Conservation (phyloP, 2,113 vertebrate species). For the Heterotis niloticus region DNA sequence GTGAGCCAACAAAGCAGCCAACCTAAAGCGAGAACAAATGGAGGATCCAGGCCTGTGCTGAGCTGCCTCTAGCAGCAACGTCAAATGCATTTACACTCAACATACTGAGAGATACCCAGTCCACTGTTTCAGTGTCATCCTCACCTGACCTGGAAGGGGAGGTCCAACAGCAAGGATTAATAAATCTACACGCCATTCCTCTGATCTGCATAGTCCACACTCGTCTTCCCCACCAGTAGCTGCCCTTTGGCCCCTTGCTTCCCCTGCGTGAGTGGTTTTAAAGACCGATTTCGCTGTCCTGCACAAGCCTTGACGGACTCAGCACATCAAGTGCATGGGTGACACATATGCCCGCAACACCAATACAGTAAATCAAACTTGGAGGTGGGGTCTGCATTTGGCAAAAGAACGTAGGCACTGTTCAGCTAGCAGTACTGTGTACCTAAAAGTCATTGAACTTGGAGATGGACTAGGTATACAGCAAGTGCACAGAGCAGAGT, state of each 20-base stretch:
- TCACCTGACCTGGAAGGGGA: not conserved
- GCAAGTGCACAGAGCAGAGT: too few species aligned
- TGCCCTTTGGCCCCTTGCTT: conserved; percentile 1
- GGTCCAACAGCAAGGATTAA: conserved; percentile 19
- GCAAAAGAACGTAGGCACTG: not conserved
- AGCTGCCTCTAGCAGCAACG: too few species aligned
- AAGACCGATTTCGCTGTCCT: not conserved
- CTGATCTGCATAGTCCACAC: not conserved
- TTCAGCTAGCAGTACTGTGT: not conserved
- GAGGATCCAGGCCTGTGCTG: too few species aligned
- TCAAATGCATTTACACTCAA: too few species aligned
- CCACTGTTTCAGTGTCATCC: not conserved
- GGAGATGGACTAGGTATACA: too few species aligned
- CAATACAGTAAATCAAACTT: not conserved
- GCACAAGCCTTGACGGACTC: not conserved
- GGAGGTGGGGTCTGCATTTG: not conserved
- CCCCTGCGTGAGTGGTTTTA: not conserved
- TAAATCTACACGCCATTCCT: not conserved
- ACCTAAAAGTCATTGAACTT: not conserved
- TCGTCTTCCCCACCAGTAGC: conserved; percentile 12
- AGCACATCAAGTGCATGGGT: not conserved
- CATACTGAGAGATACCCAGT: not conserved
- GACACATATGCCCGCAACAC: not conserved
- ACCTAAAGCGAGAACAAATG: too few species aligned
- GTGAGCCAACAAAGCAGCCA: too few species aligned